Evolutionary conservation across 92 coral and sea anemone genomes (phyloP), one percentile per base, ranked within the genome.

Genomic region (Pocillopora meandrina): DNA sequence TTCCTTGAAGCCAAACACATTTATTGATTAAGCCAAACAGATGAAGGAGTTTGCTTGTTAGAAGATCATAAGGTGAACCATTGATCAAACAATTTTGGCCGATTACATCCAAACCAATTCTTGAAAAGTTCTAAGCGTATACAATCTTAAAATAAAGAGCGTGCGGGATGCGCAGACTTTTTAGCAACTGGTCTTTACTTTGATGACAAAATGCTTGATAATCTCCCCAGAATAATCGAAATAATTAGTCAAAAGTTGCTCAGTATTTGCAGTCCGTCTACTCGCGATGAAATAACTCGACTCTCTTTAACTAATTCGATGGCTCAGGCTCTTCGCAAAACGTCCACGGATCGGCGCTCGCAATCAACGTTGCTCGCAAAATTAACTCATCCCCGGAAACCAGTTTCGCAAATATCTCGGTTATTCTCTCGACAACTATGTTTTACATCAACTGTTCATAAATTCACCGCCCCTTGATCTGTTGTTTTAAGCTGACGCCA

Each of bases 351-450:
- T 15, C 62, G 56, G 60, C 76, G 59, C 77, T 60, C 71, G 12
- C 18, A 62, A 62, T 36, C 55, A 1, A 69, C 74, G 71, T 26
- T 61, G 73, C 21, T 74, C 33, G 73, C 86, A 72, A 66, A 72
- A 60, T 56, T 11, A 59, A 70, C 18, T 73, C 80, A 62, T 49
- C 21, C 20, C 86, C 86, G 86, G 79, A 72, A 83, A 79, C 80
- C 64, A 67, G 55, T 33, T 64, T 3, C 56, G 80, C 86, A 79
- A 73, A 83, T 74, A 83, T 64, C 73, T 72, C 86, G 72, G 67
- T 83, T 47, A 20, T 18, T 83, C 56, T 73, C 72, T 64, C 71
- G 49, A 63, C 56, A 72, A 65, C 23, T 21, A 58, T 72, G 56
- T 72, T 74, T 82, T 61, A 82, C 18, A 61, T 59, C 60, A 63